A percentile compares a stretch with the other conserved stretches of the same genome.
Evolutionary conservation across 1,140 invertebrate genomes (phyloP).

Genomic region (Drosophila arizonae): DNA sequence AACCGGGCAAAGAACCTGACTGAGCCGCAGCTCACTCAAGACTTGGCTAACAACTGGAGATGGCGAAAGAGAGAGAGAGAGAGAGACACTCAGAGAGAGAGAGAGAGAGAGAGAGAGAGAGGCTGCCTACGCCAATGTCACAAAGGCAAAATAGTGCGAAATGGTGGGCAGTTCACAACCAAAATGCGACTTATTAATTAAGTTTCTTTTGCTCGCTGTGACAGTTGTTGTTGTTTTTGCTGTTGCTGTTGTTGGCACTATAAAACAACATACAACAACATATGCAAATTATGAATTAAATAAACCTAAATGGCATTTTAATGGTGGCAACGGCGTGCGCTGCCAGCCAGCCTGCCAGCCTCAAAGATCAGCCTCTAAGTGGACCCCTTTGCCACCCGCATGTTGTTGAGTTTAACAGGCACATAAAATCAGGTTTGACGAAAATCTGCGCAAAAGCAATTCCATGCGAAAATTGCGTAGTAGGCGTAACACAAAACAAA

Average conservation of each 20-base stretch:
- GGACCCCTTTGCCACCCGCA: not conserved
- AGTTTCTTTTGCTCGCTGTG: slow-evolving; percentile 53
- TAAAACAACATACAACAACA: slow-evolving; percentile 69
- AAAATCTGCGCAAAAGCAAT: slow-evolving; percentile 31
- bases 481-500: slow-evolving; percentile 30
- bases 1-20: slow-evolving; percentile 72
- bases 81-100: not conserved
- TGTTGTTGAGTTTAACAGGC: not conserved
- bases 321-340: slow-evolving; percentile 51
- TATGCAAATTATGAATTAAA: slow-evolving; percentile 69
- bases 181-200: slow-evolving; percentile 79
- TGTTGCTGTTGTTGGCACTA: slow-evolving; percentile 30
- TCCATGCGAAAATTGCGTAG: slow-evolving; percentile 40
- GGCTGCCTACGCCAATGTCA: slow-evolving; percentile 75
- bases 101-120: not conserved
- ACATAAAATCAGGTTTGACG: slow-evolving; percentile 45
- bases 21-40: slow-evolving; percentile 49
- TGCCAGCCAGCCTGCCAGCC: slow-evolving; percentile 14
- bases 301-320: slow-evolving; percentile 78
- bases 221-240: slow-evolving; percentile 20
- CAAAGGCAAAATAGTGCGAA: slow-evolving; percentile 76
- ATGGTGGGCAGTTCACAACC: slow-evolving; percentile 66
- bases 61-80: no score
- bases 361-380: slow-evolving; percentile 18
- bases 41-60: slow-evolving; percentile 21